A percentile compares a stretch with the other conserved stretches of the same genome.
Evolutionary conservation across 2,888 invertebrate genomes (phyloP).

Genomic region (Ligdia adustata): DNA sequence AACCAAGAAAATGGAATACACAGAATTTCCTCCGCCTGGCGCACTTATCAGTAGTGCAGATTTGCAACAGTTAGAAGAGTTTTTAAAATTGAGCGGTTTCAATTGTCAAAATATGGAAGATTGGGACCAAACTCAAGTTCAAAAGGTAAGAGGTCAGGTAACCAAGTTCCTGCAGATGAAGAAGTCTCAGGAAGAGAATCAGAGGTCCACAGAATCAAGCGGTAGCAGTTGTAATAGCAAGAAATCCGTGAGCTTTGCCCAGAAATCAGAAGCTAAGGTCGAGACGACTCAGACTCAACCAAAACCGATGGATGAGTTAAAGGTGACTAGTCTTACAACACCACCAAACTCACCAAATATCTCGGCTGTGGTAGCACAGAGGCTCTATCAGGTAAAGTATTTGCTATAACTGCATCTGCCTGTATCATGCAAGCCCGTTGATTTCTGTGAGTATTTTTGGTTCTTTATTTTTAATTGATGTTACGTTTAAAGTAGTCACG

Average conservation of each 20-base stretch:
- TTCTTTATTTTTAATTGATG: constrained; percentile 60
- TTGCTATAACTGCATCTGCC: constrained; percentile 44
- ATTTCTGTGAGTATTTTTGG: constrained; percentile 76
- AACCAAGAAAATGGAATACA: constrained; percentile 76
- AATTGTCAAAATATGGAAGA: constrained; percentile 87
- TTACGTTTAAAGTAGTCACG: no score
- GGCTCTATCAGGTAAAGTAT: constrained; percentile 83
- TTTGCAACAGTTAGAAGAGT: constrained; percentile 88
- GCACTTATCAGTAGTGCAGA: constrained; percentile 85
- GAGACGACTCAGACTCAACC: constrained; percentile 70
- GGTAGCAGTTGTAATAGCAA: constrained; percentile 85
- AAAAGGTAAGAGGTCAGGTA: constrained; percentile 88
- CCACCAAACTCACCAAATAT: constrained; percentile 91
- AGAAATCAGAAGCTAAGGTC: constrained; percentile 74
- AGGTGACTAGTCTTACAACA: constrained; percentile 78
- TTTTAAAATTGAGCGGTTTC: constrained; percentile 88
- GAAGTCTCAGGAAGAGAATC: constrained; percentile 87
- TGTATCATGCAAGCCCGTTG: constrained; percentile 62
- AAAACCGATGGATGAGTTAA: constrained; percentile 80
- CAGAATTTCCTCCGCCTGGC: constrained; percentile 78
- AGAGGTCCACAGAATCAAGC: constrained; percentile 84
- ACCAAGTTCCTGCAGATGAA: constrained; percentile 88
- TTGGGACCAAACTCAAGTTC: constrained; percentile 87
- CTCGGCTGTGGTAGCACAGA: constrained; percentile 84
- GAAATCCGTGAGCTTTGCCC: constrained; percentile 91